Percentiles rank a stretch among this genome's conserved stretches.
Conservation (phyloP, 2,888 invertebrate species). For the Drosophila anceps region DNA sequence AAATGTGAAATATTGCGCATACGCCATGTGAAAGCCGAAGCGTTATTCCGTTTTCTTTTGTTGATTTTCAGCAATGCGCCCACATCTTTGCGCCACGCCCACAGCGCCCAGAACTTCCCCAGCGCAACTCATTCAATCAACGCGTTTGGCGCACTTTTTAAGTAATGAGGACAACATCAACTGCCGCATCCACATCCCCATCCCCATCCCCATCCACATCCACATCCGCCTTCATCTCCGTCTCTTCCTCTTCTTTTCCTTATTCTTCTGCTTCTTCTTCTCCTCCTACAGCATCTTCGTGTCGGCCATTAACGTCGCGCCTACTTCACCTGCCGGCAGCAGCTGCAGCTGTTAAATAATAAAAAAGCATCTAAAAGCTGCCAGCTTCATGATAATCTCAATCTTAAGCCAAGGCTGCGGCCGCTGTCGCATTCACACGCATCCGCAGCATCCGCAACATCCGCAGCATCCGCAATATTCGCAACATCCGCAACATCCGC, state of each 20-base stretch:
- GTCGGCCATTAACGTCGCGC: constrained; percentile 7
- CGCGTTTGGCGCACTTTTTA: constrained; percentile 66
- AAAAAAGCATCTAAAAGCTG: constrained; percentile 53
- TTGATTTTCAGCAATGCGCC: constrained; percentile 29
- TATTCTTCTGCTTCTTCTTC: background rate
- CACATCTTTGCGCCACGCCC: constrained; percentile 14
- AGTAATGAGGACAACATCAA: constrained; percentile 69
- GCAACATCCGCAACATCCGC: constrained; percentile 14
- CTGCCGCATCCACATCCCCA: constrained; percentile 36
- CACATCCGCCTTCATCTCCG: constrained; percentile 6
- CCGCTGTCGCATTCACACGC: constrained; percentile 38
- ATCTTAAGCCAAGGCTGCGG: constrained; percentile 58
- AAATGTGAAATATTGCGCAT: constrained; percentile 46
- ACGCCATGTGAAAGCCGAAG: constrained; percentile 37
- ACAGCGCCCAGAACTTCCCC: background rate
- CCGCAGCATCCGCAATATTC: constrained; percentile 6
- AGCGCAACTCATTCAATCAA: constrained; percentile 69
- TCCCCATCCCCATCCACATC: constrained; percentile 32
- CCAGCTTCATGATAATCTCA: constrained; percentile 49
- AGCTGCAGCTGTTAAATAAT: constrained; percentile 54
- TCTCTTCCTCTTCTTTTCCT: background rate
- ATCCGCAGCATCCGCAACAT: constrained; percentile 8
- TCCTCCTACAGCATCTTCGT: background rate
- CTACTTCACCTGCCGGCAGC: constrained; percentile 50
- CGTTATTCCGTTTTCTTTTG: background rate